Percentiles rank a stretch among this genome's conserved stretches.
phyloP scores from a whole-genome alignment of 2,888 invertebrate species.

The Seladonia tumulorum region DNA sequence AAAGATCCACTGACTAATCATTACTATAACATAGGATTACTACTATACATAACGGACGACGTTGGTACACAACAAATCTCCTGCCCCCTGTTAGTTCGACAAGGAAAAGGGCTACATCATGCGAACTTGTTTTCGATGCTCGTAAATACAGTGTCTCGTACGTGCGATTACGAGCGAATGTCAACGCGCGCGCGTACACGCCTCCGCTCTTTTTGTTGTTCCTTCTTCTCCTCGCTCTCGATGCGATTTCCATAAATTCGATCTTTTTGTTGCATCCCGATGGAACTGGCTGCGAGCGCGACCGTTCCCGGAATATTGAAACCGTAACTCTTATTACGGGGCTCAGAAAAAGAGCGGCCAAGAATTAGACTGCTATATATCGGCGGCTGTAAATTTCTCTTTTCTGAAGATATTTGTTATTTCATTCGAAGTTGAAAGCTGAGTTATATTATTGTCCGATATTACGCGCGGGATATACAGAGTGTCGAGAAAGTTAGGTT shows the following conservation, averaged over 20 bases:
- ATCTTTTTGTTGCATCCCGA: constrained; percentile 52
- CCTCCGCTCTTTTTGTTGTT: constrained; percentile 24
- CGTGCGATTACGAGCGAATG: constrained; percentile 48
- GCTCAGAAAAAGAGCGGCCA: constrained; percentile 19
- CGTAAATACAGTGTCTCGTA: constrained; percentile 51
- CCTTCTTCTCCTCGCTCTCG: constrained; percentile 30
- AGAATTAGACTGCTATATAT: constrained; percentile 41
- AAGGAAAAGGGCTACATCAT: background rate
- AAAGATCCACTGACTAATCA: too few species aligned
- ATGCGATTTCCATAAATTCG: constrained; percentile 70
- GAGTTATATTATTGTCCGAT: background rate
- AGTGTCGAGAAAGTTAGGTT: background rate
- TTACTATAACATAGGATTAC: too few species aligned
- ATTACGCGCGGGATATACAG: background rate
- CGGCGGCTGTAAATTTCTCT: constrained; percentile 19
- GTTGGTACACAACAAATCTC: background rate
- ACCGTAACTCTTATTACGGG: constrained; percentile 55
- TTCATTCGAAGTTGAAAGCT: background rate
- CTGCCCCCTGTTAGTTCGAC: background rate
- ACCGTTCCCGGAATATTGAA: constrained; percentile 55
- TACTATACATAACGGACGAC: background rate
- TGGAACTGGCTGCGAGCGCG: constrained; percentile 19
- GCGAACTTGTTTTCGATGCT: constrained; percentile 24
- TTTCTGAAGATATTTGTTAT: constrained; percentile 14
- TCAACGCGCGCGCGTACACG: background rate